Conservation (phyloP, 1,140 invertebrate genomes). For the Procambarus clarkii region DNA sequence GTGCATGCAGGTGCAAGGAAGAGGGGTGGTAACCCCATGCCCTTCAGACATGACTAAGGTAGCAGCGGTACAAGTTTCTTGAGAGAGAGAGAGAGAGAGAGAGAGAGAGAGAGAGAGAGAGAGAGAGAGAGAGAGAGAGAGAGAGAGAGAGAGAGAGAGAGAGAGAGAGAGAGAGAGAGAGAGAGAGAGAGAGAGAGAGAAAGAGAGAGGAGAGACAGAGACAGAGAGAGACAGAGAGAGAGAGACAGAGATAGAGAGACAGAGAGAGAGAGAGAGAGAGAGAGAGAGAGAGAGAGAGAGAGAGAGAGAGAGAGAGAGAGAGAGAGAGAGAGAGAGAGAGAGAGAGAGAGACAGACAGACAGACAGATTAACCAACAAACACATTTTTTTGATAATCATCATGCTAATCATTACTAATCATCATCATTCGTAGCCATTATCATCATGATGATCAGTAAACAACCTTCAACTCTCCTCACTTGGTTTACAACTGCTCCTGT, state of each 20-base stretch:
- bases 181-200: slow-evolving; percentile 32
- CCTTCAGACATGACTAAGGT: no score
- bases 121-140: not conserved
- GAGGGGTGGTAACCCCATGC: no score
- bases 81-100: not conserved
- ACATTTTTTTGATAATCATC: no score
- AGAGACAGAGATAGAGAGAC: no score
- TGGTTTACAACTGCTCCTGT: not conserved
- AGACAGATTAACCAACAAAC: no score
- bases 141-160: slow-evolving; percentile 5
- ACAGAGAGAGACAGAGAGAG: not conserved
- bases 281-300: not conserved
- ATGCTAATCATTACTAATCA: no score
- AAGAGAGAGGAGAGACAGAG: slow-evolving; percentile 16
- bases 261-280: not conserved
- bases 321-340: slow-evolving; percentile 1
- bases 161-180: slow-evolving; percentile 16
- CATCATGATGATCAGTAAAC: no score
- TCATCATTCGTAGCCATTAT: no score
- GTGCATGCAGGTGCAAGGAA: no score
- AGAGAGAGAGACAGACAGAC: slow-evolving; percentile 5
- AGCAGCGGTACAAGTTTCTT: no score
- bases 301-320: slow-evolving; percentile 12
- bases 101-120: not conserved
- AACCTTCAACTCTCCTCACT: not conserved